phyloP scores from a whole-genome alignment of 2,888 invertebrate genomes.

The Plusia festucae region DNA sequence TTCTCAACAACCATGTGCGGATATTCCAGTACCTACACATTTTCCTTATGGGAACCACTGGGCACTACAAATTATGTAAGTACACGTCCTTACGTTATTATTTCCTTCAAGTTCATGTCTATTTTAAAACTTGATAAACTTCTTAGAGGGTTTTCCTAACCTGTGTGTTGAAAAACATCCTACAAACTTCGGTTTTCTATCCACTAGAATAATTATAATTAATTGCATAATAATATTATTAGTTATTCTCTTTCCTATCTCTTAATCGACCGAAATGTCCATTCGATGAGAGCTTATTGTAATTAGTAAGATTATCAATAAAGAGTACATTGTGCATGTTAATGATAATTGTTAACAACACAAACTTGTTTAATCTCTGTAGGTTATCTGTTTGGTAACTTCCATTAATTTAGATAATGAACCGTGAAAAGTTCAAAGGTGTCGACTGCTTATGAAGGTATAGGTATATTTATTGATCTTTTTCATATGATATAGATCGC shows the following conservation, averaged over 20 bases:
- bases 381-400: constrained; percentile 15
- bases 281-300: constrained; percentile 18
- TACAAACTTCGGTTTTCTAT: no score
- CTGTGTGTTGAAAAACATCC: not conserved
- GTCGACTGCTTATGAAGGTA: constrained; percentile 16
- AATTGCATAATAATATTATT: constrained; percentile 5
- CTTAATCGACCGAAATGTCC: constrained; percentile 11
- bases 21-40: not conserved
- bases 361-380: constrained; percentile 52
- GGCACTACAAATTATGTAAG: not conserved
- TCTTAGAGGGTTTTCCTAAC: not conserved
- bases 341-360: constrained; percentile 43
- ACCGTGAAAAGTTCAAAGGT: constrained; percentile 9
- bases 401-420: constrained; percentile 10
- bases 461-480: not conserved
- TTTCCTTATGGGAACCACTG: constrained; percentile 1
- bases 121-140: not conserved
- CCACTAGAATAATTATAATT: not conserved
- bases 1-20: constrained; percentile 19
- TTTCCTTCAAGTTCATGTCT: not conserved
- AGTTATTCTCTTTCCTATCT: constrained; percentile 20
- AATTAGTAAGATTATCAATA: constrained; percentile 37
- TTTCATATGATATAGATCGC: no score
- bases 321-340: constrained; percentile 24
- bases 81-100: not conserved